Evolutionary conservation across 2,113 vertebrate species (phyloP), one percentile per base, ranked within the genome.

Genomic region (Irena cyanogastra): DNA sequence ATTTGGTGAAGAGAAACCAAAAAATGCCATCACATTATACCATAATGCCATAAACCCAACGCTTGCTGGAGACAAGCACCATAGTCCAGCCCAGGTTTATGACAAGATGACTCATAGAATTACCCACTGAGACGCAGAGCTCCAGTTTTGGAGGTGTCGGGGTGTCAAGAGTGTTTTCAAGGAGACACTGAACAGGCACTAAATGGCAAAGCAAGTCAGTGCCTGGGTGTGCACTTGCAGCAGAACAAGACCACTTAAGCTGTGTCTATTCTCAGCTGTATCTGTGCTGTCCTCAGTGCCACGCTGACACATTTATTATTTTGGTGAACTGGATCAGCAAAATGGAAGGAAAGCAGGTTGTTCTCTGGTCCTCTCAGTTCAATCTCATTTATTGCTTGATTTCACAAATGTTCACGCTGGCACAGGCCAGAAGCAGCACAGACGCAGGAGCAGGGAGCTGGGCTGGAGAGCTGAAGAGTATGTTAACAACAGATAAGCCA

Each of bases 361-460:
- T 57, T 88, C 80, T 57, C 75, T 45, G 37, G 18, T 45, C 59
- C 68, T 83, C 50, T 72, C 88, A 53, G 82, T 45, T 80, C 85
- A 71, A 53, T 61, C 82, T 88, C 82, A 88, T 92, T 93, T 92
- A 69, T 31, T 11, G 75, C 90, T 76, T 60, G 20, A 90, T 83
- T 90, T 92, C 82, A 90, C 82, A 85, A 83, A 85, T 24, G 78
- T 15, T 79, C 44, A 10, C 0, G 11, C 79, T 88, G 90, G 75
- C 92, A 90, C 37, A 45, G 57, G 22, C 53, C 57, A 91, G 70
- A 27, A 79, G 57, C 74, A 59, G 77, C 0, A 1, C 77, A 70
- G 84, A 42, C 0, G 0, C 1, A 64, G 74, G 54, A 60, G 61
- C 57, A 71, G 66, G 45, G 80, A 85, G 70, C n/a, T 50, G 78